A percentile compares a stretch with the other conserved stretches of the same genome.
Conservation (phyloP, 2,113 vertebrate genomes). For the Gallinago undulata region DNA sequence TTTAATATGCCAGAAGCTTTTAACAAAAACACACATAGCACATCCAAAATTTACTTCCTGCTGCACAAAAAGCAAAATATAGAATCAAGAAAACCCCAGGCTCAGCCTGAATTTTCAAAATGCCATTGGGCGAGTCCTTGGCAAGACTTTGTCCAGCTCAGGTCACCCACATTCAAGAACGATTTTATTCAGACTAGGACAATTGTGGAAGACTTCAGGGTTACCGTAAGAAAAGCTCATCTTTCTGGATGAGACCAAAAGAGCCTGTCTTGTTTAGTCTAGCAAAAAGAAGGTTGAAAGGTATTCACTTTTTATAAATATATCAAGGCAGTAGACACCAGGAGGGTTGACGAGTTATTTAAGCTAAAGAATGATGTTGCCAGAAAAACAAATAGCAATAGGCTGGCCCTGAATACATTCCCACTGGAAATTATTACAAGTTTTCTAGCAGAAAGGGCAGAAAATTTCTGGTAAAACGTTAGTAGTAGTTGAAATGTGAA, state of each 20-base stretch:
- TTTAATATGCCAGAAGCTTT: slow-evolving; percentile 12
- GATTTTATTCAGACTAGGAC: background rate
- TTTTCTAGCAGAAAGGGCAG: slow-evolving; percentile 13
- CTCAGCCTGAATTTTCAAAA: slow-evolving; percentile 8
- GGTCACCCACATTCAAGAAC: background rate
- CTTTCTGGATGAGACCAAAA: background rate
- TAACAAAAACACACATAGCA: background rate
- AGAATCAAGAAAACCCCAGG: background rate
- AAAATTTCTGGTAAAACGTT: background rate
- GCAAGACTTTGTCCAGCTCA: background rate
- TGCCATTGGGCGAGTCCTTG: background rate
- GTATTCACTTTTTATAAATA: background rate
- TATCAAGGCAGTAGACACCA: background rate
- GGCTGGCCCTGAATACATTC: background rate
- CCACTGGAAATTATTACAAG: background rate
- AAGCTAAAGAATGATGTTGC: background rate
- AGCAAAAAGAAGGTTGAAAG: background rate
- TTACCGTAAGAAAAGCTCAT: background rate
- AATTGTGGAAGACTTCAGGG: background rate
- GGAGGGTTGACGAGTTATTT: background rate
- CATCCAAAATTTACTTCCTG: background rate
- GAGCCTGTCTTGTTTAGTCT: background rate
- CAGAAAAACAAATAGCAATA: background rate
- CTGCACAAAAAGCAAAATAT: background rate
- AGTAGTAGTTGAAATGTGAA: background rate